phyloP scores from a whole-genome alignment of 2,888 invertebrate species.

The Dolomedes plantarius region DNA sequence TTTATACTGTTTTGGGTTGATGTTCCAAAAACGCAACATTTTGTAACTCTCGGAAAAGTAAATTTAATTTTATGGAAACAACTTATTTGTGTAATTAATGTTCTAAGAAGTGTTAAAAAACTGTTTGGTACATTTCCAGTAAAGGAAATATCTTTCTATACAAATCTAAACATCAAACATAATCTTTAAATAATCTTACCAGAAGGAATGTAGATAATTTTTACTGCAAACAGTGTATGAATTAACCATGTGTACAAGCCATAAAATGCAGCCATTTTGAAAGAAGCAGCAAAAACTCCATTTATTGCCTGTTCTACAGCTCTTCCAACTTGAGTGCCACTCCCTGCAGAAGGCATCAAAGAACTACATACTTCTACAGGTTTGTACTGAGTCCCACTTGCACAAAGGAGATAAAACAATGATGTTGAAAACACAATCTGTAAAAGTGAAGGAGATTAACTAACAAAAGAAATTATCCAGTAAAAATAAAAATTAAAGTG shows the following conservation, averaged over 20 bases:
- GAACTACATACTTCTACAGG: constrained; percentile 92
- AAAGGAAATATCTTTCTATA: no score
- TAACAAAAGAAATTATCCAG: no score
- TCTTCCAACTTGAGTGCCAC: constrained; percentile 81
- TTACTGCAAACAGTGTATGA: constrained; percentile 93
- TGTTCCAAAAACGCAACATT: no score
- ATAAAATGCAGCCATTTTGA: constrained; percentile 97
- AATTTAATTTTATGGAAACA: no score
- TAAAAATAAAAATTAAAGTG: no score
- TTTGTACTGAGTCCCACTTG: constrained; percentile 90
- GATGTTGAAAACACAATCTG: constrained; percentile 98
- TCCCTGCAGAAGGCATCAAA: constrained; percentile 85
- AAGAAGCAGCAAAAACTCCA: constrained; percentile 95
- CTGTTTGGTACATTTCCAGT: no score
- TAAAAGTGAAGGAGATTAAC: constrained; percentile 73
- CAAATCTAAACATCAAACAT: no score
- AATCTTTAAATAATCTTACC: no score
- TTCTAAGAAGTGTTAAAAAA: no score
- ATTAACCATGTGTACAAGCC: constrained; percentile 99
- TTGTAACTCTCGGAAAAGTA: no score
- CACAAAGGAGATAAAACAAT: constrained; percentile 94
- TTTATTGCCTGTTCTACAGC: constrained; percentile 92
- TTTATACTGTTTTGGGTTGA: no score
- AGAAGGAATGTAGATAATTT: constrained; percentile 96
- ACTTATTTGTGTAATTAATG: no score